These are phyloP conservation scores for Acrocephalus kingi DNA, from an alignment of 2,113 vertebrate species.

Conservation along the genomic window DNA sequence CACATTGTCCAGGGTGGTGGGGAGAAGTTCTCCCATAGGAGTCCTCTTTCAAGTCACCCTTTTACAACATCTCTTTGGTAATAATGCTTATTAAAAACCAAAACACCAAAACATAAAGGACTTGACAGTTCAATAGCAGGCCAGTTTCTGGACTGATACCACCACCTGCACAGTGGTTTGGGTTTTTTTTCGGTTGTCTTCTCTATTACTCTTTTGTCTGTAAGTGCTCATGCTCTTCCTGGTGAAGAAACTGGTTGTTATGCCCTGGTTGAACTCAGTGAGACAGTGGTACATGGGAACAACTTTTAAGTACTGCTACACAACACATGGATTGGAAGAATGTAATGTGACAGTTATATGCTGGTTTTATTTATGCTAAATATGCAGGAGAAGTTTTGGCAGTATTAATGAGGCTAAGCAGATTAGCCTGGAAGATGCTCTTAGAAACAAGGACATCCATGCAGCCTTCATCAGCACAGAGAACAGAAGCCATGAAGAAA, in stretches of 20 bases:
- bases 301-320: not conserved
- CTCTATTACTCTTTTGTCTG: not conserved
- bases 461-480: constrained; percentile 91
- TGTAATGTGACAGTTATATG: not conserved
- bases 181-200: not conserved
- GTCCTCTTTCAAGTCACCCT: not conserved
- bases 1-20: accelerated
- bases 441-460: constrained; percentile 79
- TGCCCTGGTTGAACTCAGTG: not conserved
- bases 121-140: not conserved
- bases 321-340: not conserved
- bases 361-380: constrained; percentile 18
- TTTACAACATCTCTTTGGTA: not conserved
- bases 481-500: constrained; percentile 83
- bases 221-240: not conserved
- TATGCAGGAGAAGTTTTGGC: constrained; percentile 80
- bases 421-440: constrained; percentile 83
- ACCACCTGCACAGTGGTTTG: not conserved
- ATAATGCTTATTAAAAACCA: not conserved
- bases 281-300: not conserved
- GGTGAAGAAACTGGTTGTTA: not conserved
- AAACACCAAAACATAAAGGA: not conserved
- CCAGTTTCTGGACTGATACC: not conserved
- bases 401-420: constrained; percentile 79
- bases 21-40: not conserved